Conservation (phyloP, 2,797 vertebrate genomes). For the Mormyrus hasselquistii region DNA sequence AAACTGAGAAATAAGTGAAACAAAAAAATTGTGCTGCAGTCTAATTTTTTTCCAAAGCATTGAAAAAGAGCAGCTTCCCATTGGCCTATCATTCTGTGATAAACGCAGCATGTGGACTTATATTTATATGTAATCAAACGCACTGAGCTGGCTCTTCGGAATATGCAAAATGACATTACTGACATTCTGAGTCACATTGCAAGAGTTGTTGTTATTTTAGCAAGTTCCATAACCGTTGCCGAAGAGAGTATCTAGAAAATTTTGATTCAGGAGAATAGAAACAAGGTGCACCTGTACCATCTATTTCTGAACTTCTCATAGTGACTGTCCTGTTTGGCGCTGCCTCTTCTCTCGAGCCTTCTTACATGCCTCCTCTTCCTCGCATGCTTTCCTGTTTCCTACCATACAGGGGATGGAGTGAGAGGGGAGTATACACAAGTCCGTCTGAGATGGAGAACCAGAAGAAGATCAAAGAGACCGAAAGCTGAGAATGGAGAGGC, state of each 20-base stretch:
- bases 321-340: background rate
- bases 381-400: background rate
- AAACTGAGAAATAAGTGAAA: background rate
- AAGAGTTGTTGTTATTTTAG: background rate
- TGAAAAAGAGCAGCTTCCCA: background rate
- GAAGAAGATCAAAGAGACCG: slow-evolving; percentile 5
- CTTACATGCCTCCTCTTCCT: background rate
- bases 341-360: background rate
- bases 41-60: background rate
- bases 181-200: background rate
- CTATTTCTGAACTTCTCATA: background rate
- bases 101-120: background rate
- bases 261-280: background rate
- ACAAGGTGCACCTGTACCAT: background rate
- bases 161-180: background rate
- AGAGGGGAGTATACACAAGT: background rate
- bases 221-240: background rate
- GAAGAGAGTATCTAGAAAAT: background rate
- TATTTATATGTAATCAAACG: background rate
- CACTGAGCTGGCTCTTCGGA: background rate
- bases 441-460: background rate
- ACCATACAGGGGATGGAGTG: background rate
- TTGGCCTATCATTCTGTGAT: background rate
- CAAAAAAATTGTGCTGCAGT: background rate
- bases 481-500: background rate